phyloP scores from a whole-genome alignment of 2,888 invertebrate species.

The Erpobdella octoculata region DNA sequence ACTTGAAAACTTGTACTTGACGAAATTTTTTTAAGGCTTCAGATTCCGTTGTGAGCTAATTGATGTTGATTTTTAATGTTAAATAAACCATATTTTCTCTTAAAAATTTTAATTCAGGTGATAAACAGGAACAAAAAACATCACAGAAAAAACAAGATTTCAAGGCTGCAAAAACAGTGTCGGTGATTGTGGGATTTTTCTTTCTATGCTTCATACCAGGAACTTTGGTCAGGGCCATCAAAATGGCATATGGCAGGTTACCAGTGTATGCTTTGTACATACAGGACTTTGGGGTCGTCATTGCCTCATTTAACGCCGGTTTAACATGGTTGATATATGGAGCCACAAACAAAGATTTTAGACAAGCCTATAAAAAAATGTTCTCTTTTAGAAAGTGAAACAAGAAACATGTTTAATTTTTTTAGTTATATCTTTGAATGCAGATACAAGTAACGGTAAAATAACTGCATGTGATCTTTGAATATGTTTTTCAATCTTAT shows the following conservation, averaged over 20 bases:
- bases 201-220: not conserved
- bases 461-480: too few species aligned
- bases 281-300: not conserved
- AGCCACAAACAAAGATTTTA: not conserved
- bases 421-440: too few species aligned
- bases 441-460: too few species aligned
- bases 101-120: not conserved
- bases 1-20: too few species aligned
- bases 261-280: not conserved
- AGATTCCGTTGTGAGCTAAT: too few species aligned
- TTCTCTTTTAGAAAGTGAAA: not conserved
- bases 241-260: not conserved
- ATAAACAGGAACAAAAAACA: not conserved
- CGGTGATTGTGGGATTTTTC: constrained; percentile 6
- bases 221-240: not conserved
- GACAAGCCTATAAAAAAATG: not conserved
- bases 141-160: constrained; percentile 1
- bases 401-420: too few species aligned
- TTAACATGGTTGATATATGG: not conserved
- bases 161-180: constrained; percentile 2
- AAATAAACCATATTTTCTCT: too few species aligned
- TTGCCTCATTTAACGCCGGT: not conserved
- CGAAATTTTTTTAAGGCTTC: too few species aligned
- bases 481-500: too few species aligned
- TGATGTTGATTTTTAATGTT: too few species aligned